Evolutionary conservation across 2,113 vertebrate genomes (phyloP).

Genomic region (Regulus satrapa): DNA sequence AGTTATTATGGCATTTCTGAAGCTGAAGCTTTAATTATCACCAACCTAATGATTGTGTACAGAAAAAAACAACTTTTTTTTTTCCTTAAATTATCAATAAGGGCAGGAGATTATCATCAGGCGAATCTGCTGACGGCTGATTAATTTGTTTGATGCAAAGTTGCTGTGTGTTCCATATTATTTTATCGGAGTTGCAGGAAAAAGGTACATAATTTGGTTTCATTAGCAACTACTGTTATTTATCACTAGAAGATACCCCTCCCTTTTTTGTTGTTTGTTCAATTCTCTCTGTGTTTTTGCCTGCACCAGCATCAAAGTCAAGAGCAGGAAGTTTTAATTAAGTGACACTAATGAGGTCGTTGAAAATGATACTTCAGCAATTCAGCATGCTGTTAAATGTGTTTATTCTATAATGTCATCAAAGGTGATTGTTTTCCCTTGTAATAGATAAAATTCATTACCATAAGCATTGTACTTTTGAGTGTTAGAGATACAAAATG

Average conservation of each 20-base stretch:
- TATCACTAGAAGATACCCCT: conserved; percentile 77
- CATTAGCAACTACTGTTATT: conserved; percentile 88
- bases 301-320: conserved; percentile 89
- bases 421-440: conserved; percentile 84
- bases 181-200: conserved; percentile 85
- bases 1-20: conserved; percentile 99
- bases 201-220: conserved; percentile 88
- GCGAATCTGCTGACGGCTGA: conserved; percentile 80
- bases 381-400: conserved; percentile 88
- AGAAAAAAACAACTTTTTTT: conserved; percentile 64
- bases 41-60: conserved; percentile 86
- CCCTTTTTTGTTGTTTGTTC: conserved; percentile 78
- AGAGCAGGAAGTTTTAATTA: conserved; percentile 93
- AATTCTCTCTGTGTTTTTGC: conserved; percentile 84
- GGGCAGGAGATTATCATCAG: conserved; percentile 84
- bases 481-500: conserved; percentile 70
- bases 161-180: conserved; percentile 86
- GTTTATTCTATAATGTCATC: conserved; percentile 92
- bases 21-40: conserved; percentile 98
- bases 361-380: conserved; percentile 89
- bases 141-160: conserved; percentile 88
- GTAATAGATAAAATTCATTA: conserved; percentile 85
- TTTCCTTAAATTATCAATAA: conserved; percentile 83
- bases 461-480: conserved; percentile 80
- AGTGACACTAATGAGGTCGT: conserved; percentile 94